These are phyloP conservation scores for Ptychobarbus kaznakovi DNA, from an alignment of 2,797 vertebrate genomes.

Conservation along the genomic window DNA sequence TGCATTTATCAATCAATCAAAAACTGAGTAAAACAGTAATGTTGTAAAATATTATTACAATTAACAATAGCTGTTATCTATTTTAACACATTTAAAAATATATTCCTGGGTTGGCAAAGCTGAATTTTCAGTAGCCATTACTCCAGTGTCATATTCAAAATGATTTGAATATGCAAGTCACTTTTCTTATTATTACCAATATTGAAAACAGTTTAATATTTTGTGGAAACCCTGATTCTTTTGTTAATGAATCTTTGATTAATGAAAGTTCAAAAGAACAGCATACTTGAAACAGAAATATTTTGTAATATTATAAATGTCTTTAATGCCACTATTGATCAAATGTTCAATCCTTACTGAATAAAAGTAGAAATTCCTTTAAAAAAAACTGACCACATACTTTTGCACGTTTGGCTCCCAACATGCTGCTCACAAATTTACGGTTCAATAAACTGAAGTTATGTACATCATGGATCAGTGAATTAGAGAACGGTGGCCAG, in stretches of 20 bases:
- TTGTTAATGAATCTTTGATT: neutral
- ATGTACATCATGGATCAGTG: neutral
- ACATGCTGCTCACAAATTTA: neutral
- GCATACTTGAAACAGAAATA: neutral
- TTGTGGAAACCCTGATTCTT: neutral
- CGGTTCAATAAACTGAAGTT: neutral
- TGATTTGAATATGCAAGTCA: neutral
- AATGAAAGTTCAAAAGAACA: neutral
- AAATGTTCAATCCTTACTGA: too few species aligned
- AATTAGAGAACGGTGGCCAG: neutral
- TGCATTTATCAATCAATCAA: neutral
- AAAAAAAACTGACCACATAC: neutral
- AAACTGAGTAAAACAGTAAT: neutral
- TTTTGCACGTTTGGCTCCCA: neutral
- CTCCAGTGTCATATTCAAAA: neutral
- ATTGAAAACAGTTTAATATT: neutral
- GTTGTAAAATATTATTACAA: neutral
- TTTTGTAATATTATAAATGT: neutral
- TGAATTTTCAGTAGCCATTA: neutral
- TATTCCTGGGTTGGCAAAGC: neutral
- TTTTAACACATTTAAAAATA: neutral
- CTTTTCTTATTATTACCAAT: neutral
- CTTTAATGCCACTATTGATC: neutral
- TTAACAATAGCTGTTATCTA: neutral
- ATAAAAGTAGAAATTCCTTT: neutral